Conservation (phyloP, 92 coral and sea anemone species). For the Palythoa heliodiscus region DNA sequence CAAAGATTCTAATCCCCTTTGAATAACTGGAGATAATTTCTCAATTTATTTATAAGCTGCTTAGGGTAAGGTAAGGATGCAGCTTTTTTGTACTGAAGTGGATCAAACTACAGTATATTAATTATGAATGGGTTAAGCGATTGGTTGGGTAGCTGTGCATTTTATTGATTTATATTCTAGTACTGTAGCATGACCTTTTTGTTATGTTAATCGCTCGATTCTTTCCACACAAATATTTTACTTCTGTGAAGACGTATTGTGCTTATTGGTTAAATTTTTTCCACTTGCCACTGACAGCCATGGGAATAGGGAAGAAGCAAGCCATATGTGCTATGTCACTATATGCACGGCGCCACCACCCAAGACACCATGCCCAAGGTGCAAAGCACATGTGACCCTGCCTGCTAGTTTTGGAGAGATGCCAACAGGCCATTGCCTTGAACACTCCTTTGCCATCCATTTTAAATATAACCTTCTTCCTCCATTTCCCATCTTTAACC, state of each 20-base stretch:
- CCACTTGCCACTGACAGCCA: background rate
- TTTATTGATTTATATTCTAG: no score
- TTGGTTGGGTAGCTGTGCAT: no score
- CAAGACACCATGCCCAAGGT: conserved; percentile 50
- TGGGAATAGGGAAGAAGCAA: conserved; percentile 55
- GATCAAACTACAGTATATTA: no score
- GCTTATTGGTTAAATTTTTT: background rate
- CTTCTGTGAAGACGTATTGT: background rate
- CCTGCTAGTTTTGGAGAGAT: conserved; percentile 10
- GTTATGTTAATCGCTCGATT: background rate
- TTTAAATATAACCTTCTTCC: conserved; percentile 79
- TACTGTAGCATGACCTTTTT: background rate
- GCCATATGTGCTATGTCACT: conserved; percentile 78
- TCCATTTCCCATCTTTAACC: conserved; percentile 84
- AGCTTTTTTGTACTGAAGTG: no score
- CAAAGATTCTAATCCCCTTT: no score
- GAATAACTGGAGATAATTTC: no score
- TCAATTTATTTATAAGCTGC: no score
- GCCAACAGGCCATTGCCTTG: conserved; percentile 38
- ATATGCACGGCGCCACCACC: conserved; percentile 82
- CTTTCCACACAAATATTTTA: background rate
- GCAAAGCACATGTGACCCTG: conserved; percentile 19
- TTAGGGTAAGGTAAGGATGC: no score
- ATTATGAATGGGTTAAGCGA: no score
- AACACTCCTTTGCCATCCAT: conserved; percentile 74